Percentiles rank a stretch among this genome's conserved stretches.
Conservation (phyloP, 2,113 vertebrate genomes). For the Toxotes chatareus region DNA sequence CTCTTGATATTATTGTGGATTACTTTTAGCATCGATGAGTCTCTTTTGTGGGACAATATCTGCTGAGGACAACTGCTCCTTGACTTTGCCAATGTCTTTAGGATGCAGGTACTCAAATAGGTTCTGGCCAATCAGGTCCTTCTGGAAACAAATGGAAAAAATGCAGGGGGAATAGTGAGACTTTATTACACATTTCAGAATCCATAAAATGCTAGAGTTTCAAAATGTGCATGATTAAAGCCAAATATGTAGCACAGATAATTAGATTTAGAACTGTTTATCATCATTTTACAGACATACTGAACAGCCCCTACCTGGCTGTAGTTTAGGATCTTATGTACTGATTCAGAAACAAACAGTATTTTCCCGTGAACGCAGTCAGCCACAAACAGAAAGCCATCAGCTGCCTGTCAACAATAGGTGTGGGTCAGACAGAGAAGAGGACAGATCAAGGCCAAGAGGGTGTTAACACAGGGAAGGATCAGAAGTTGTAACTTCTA, state of each 20-base stretch:
- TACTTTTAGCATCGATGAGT: neutral
- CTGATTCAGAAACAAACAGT: conserved; percentile 50
- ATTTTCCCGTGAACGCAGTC: conserved; percentile 93
- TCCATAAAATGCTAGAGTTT: neutral
- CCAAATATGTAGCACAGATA: neutral
- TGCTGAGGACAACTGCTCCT: conserved; percentile 14
- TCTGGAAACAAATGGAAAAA: neutral
- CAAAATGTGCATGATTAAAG: neutral
- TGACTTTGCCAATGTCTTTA: conserved; percentile 14
- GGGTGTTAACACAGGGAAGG: neutral
- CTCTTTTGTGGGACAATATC: neutral
- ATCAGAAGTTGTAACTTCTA: neutral
- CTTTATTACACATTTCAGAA: neutral
- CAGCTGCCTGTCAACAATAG: conserved; percentile 88
- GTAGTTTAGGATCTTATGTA: conserved; percentile 99
- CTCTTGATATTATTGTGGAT: neutral
- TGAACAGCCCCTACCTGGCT: conserved; percentile 87
- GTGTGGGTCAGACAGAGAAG: neutral
- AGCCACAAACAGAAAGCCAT: conserved; percentile 98
- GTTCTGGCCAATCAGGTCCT: conserved; percentile 28
- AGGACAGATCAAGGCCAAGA: neutral
- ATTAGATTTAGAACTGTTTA: neutral
- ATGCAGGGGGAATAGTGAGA: neutral
- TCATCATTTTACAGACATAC: neutral
- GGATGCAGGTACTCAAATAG: conserved; percentile 22